Conservation (phyloP, 2,113 vertebrate genomes). For the Notarius quadriscutis region DNA sequence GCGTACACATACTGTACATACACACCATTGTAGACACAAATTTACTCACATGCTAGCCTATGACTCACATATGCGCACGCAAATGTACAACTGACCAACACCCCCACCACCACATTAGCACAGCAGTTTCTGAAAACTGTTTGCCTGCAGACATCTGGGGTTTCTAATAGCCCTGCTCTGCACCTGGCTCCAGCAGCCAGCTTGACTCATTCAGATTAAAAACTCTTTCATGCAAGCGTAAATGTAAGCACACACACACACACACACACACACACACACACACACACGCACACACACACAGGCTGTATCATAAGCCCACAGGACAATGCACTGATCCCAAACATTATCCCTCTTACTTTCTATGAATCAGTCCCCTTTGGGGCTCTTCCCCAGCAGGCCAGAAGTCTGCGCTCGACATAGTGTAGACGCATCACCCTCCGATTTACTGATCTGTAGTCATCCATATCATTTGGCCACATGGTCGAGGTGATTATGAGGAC, state of each 20-base stretch:
- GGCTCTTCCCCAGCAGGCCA: constrained; percentile 10
- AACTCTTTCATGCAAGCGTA: constrained; percentile 41
- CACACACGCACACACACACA: background rate
- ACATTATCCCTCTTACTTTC: constrained; percentile 30
- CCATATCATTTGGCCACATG: background rate
- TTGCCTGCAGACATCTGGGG: constrained; percentile 47
- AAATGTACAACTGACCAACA: background rate
- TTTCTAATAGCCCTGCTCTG: constrained; percentile 44
- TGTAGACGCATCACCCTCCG: background rate
- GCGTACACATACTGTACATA: constrained; percentile 1
- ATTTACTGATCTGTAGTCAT: constrained; percentile 35
- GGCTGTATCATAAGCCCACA: constrained; percentile 21
- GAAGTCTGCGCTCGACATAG: constrained; percentile 1
- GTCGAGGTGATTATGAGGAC: background rate
- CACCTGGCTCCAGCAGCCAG: constrained; percentile 49
- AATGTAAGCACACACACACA: constrained; percentile 4
- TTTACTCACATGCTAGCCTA: constrained; percentile 8
- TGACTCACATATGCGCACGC: constrained; percentile 4
- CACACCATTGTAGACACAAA: constrained; percentile 10
- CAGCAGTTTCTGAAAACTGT: constrained; percentile 20
- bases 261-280: background rate
- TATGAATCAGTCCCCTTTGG: constrained; percentile 37
- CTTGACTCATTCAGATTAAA: constrained; percentile 37
- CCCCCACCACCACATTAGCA: background rate
- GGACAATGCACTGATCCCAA: constrained; percentile 31